Percentiles rank a stretch among this genome's conserved stretches.
These are phyloP conservation scores for Anguilla anguilla DNA, from an alignment of 2,797 vertebrate genomes.

Conservation along the genomic window DNA sequence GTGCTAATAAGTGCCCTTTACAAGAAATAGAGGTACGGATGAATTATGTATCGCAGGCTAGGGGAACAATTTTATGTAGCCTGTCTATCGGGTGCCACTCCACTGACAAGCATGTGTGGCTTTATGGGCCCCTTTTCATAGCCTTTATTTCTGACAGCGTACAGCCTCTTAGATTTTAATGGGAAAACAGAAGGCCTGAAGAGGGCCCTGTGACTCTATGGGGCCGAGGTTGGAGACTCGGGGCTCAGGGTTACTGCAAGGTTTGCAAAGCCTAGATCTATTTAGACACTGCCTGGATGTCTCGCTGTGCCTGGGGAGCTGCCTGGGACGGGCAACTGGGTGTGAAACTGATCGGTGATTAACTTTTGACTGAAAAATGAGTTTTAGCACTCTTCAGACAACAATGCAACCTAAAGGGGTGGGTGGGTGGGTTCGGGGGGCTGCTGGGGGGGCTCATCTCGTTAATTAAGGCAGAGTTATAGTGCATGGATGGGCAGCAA, in stretches of 20 bases:
- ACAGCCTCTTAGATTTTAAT: background rate
- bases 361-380: background rate
- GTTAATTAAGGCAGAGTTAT: background rate
- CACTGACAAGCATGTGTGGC: no score
- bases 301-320: background rate
- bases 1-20: no score
- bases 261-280: background rate
- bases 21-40: no score
- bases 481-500: background rate
- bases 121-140: no score
- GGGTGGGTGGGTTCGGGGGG: background rate
- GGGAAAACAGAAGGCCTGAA: background rate
- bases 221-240: background rate
- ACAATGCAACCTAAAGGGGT: background rate
- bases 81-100: no score
- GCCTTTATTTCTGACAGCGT: no score
- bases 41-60: no score
- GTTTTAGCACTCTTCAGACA: background rate
- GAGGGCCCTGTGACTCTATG: no score
- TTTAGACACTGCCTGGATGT: background rate
- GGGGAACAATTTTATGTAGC: no score
- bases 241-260: background rate
- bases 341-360: background rate
- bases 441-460: background rate
- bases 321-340: background rate